These are phyloP conservation scores for Macropodus opercularis DNA, from an alignment of 2,797 vertebrate genomes.

Conservation along the genomic window DNA sequence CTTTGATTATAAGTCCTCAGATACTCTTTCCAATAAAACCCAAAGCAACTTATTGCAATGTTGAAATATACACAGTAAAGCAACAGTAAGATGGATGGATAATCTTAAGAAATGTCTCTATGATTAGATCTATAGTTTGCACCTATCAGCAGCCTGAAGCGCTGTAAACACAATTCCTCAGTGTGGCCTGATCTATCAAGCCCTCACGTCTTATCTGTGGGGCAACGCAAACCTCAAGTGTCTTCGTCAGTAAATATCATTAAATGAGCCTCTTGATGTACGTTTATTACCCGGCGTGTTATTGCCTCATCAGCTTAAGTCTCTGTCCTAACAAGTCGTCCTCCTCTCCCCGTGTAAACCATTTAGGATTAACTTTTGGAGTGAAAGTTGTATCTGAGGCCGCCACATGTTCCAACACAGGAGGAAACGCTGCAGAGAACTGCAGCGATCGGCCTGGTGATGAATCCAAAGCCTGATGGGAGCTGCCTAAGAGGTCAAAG, in stretches of 20 bases:
- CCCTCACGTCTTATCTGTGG: not conserved
- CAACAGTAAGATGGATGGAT: not conserved
- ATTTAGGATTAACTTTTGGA: not conserved
- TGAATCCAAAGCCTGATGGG: slow-evolving; percentile 17
- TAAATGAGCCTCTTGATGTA: not conserved
- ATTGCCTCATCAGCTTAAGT: not conserved
- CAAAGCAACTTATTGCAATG: too few relatives aligned
- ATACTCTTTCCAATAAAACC: too few relatives aligned
- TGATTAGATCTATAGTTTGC: not conserved
- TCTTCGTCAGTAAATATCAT: not conserved
- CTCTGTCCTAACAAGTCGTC: slow-evolving; percentile 15
- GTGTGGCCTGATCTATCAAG: not conserved
- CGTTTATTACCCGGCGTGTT: not conserved
- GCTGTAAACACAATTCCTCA: not conserved
- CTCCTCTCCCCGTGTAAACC: not conserved
- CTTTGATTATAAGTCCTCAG: too few relatives aligned
- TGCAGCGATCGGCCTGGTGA: not conserved
- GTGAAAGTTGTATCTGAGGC: not conserved
- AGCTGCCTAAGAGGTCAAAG: not conserved
- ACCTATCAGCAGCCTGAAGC: not conserved
- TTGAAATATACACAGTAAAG: too few relatives aligned
- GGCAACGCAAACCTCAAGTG: not conserved
- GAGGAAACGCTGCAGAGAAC: not conserved
- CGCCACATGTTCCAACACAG: slow-evolving; percentile 26
- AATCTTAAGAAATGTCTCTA: too few relatives aligned